Conservation (phyloP, 2,113 vertebrate species). For the Meleagris gallopavo region DNA sequence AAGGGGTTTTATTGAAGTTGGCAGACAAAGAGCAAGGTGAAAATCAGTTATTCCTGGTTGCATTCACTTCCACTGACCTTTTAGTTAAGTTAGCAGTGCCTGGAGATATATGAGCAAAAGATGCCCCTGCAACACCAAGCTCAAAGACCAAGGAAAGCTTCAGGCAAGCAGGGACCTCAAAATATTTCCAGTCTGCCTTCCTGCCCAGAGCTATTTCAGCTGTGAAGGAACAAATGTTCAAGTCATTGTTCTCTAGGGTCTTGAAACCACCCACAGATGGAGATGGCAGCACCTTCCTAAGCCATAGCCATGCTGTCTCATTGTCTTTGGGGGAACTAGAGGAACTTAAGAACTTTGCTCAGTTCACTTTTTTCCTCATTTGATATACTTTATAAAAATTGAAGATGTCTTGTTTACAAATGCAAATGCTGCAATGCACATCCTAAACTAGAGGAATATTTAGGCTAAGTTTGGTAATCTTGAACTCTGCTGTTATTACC, state of each 20-base stretch:
- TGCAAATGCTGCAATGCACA: neutral
- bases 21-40: neutral
- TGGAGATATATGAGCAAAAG: neutral
- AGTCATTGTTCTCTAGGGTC: fast-evolving
- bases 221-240: neutral
- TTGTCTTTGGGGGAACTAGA: too few species aligned
- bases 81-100: neutral
- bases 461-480: neutral
- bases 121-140: neutral
- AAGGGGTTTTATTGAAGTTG: fast-evolving
- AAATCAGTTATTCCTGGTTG: neutral
- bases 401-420: neutral
- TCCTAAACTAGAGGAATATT: neutral
- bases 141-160: neutral
- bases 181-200: neutral
- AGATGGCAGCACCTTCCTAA: fast-evolving
- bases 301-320: fast-evolving
- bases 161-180: fast-evolving
- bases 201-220: neutral
- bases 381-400: neutral
- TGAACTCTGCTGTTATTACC: neutral
- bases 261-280: neutral
- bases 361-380: neutral
- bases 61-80: neutral
- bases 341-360: too few species aligned